Evolutionary conservation across 2,113 vertebrate species (phyloP).

Genomic region (Alosa alosa): DNA sequence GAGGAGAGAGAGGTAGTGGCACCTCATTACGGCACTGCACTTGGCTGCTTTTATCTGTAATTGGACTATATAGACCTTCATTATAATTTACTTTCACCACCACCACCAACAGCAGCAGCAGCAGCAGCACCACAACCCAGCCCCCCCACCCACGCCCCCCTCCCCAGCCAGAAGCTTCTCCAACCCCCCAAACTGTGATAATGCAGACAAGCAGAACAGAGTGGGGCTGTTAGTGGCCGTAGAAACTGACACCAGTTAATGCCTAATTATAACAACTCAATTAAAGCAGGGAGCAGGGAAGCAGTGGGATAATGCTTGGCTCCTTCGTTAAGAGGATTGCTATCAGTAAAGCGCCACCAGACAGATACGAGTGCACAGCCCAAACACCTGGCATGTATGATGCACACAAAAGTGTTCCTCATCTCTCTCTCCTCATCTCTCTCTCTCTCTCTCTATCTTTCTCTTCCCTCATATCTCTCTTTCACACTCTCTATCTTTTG

Average conservation of each 20-base stretch:
- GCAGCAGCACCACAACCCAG: neutral
- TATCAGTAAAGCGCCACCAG: slow-evolving; percentile 80
- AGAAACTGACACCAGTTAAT: slow-evolving; percentile 98
- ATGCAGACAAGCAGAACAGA: slow-evolving; percentile 99
- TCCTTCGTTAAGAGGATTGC: slow-evolving; percentile 91
- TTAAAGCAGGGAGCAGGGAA: slow-evolving; percentile 93
- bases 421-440: neutral
- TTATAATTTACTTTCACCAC: slow-evolving; percentile 98
- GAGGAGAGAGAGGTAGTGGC: slow-evolving; percentile 93
- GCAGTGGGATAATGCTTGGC: slow-evolving; percentile 82
- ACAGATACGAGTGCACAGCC: slow-evolving; percentile 71
- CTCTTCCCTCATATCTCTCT: neutral
- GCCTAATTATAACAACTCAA: slow-evolving; percentile 99
- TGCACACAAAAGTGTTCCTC: neutral
- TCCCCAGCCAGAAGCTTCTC: slow-evolving; percentile 21
- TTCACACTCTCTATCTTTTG: neutral
- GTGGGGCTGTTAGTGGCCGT: slow-evolving; percentile 95
- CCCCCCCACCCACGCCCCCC: neutral
- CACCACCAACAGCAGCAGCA: neutral
- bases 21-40: slow-evolving; percentile 97
- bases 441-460: neutral
- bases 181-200: slow-evolving; percentile 92
- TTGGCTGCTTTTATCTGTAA: slow-evolving; percentile 99
- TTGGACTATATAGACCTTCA: slow-evolving; percentile 99
- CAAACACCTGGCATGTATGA: slow-evolving; percentile 34